A percentile compares a stretch with the other conserved stretches of the same genome.
These are phyloP conservation scores for Cebus imitator DNA, from an alignment of 2,113 vertebrate genomes.

Conservation along the genomic window DNA sequence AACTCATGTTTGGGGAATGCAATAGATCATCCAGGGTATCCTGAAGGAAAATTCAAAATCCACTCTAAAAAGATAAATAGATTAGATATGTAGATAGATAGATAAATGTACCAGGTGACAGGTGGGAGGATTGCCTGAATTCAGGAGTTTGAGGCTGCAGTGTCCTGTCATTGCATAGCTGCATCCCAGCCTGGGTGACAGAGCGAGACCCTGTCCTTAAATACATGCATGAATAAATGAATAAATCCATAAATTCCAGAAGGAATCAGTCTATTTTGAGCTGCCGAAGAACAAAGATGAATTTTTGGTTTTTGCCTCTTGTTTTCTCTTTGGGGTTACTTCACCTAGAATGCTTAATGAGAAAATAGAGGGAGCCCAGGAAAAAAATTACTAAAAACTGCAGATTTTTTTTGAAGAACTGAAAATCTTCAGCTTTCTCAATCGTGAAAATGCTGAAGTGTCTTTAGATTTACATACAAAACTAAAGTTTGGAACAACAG, in stretches of 20 bases:
- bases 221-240: no score
- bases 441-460: not conserved
- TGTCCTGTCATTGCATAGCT: no score
- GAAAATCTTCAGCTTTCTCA: not conserved
- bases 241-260: no score
- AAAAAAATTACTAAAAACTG: not conserved
- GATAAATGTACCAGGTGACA: no score
- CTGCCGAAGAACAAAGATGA: not conserved
- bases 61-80: no score
- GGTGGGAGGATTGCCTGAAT: no score
- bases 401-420: not conserved
- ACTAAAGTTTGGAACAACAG: not conserved
- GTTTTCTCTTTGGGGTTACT: not conserved
- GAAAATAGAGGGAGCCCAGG: not conserved
- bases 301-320: not conserved
- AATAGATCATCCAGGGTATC: not conserved
- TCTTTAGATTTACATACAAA: not conserved
- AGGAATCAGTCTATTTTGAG: not conserved
- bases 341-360: not conserved
- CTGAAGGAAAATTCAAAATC: slow-evolving; percentile 8
- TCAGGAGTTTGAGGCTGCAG: no score
- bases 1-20: not conserved
- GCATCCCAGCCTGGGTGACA: no score
- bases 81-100: no score
- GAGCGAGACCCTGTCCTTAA: no score